A percentile compares a stretch with the other conserved stretches of the same genome.
Evolutionary conservation across 2,888 invertebrate genomes (phyloP).

Genomic region (Apamea epomidion): DNA sequence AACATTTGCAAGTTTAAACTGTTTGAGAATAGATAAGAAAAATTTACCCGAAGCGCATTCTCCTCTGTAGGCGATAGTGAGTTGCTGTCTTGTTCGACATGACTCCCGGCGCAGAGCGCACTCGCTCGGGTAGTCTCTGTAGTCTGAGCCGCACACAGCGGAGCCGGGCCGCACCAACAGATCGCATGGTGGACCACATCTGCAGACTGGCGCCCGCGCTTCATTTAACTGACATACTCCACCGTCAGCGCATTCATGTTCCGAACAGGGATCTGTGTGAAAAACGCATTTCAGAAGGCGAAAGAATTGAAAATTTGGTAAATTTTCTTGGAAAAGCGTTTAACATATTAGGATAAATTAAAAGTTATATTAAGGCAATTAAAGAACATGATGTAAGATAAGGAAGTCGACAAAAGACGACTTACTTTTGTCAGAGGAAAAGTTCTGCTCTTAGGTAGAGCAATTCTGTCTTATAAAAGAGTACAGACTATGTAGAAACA

Average conservation of each 20-base stretch:
- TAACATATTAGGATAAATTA: background rate
- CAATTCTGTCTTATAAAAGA: slow-evolving; percentile 56
- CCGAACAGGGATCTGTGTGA: slow-evolving; percentile 95
- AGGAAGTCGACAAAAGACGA: slow-evolving; percentile 23
- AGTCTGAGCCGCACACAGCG: slow-evolving; percentile 95
- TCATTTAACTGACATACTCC: slow-evolving; percentile 96
- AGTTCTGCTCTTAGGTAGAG: slow-evolving; percentile 47
- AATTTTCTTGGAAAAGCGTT: background rate
- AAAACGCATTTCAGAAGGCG: slow-evolving; percentile 14
- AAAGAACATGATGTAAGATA: background rate
- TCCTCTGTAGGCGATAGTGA: slow-evolving; percentile 95
- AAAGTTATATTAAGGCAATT: slow-evolving; percentile 7
- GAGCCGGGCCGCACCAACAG: slow-evolving; percentile 92
- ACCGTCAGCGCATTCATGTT: slow-evolving; percentile 94
- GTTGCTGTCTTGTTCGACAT: slow-evolving; percentile 93
- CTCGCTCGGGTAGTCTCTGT: slow-evolving; percentile 95
- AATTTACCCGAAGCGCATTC: slow-evolving; percentile 94
- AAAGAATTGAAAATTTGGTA: background rate
- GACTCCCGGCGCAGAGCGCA: slow-evolving; percentile 95
- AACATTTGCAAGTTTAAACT: slow-evolving; percentile 23
- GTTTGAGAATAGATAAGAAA: slow-evolving; percentile 24
- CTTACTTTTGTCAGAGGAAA: slow-evolving; percentile 23
- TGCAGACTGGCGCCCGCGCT: slow-evolving; percentile 94
- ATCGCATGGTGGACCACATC: slow-evolving; percentile 94
- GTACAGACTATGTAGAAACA: slow-evolving; percentile 75